A percentile compares a stretch with the other conserved stretches of the same genome.
These are phyloP conservation scores for Macquaria ambigua DNA, from an alignment of 2,113 vertebrate genomes.

Conservation along the genomic window DNA sequence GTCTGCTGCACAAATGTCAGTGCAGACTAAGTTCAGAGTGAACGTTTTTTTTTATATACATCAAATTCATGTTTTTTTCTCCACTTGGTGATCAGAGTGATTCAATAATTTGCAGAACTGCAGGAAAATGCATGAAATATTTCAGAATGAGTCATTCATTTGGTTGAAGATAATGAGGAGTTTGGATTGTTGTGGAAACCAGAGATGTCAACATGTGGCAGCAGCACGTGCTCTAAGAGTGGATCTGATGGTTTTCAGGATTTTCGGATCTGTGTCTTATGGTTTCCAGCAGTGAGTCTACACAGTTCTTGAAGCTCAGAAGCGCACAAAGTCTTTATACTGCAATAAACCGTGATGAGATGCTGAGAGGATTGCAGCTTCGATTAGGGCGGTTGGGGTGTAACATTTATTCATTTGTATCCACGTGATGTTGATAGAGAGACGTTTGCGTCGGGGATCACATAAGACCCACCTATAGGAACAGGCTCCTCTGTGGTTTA, in stretches of 20 bases:
- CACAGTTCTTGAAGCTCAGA: background rate
- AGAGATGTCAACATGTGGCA: background rate
- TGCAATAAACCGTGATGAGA: background rate
- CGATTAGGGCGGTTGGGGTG: background rate
- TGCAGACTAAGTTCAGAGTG: too few species aligned
- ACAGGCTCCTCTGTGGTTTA: background rate
- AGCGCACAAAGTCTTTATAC: background rate
- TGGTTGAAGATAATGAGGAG: background rate
- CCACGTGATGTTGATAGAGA: background rate
- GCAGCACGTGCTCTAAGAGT: background rate
- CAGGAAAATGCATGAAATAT: background rate
- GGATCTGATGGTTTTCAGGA: background rate
- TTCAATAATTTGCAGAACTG: background rate
- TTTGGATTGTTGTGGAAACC: background rate
- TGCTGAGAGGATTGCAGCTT: background rate
- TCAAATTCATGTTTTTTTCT: background rate
- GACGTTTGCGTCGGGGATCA: background rate
- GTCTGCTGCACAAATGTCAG: conserved; percentile 3
- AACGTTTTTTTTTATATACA: background rate
- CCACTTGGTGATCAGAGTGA: background rate
- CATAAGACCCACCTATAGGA: conserved; percentile 36
- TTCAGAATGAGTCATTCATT: background rate
- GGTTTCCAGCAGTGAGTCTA: background rate
- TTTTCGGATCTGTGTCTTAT: background rate
- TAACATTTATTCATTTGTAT: background rate